Evolutionary conservation across 2,888 invertebrate genomes (phyloP).

Genomic region (Caenorhabditis drosophilae): DNA sequence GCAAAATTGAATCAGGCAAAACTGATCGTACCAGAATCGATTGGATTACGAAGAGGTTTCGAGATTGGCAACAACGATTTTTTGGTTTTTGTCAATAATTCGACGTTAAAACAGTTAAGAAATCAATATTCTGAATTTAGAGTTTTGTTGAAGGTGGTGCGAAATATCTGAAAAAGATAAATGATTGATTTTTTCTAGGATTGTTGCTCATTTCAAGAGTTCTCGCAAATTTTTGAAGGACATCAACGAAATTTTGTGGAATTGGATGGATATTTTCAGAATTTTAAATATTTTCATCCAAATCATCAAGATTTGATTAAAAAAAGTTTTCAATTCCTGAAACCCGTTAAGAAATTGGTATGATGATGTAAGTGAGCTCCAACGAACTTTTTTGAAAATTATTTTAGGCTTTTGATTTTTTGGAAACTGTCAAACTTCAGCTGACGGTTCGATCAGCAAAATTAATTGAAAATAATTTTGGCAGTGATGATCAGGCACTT

Average conservation of each 20-base stretch:
- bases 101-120: too few species aligned
- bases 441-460: constrained; percentile 17
- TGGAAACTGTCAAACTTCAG: constrained; percentile 21
- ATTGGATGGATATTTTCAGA: constrained; percentile 61
- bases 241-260: constrained; percentile 32
- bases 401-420: too few species aligned
- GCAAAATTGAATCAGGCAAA: constrained; percentile 43
- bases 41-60: constrained; percentile 36
- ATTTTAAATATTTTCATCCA: constrained; percentile 54
- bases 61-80: constrained; percentile 13
- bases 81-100: constrained; percentile 5
- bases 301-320: constrained; percentile 6
- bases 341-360: constrained; percentile 11
- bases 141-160: too few species aligned
- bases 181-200: too few species aligned
- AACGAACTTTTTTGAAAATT: too few species aligned
- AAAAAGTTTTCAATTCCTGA: constrained; percentile 9
- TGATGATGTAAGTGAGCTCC: too few species aligned
- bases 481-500: constrained; percentile 31
- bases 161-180: too few species aligned
- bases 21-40: constrained; percentile 53
- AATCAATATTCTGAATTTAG: too few species aligned
- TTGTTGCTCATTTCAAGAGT: constrained; percentile 50
- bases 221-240: constrained; percentile 15
- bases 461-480: constrained; percentile 32